A percentile compares a stretch with the other conserved stretches of the same genome.
Evolutionary conservation across 2,113 vertebrate genomes (phyloP).

Genomic region (Platysternon megacephalum): DNA sequence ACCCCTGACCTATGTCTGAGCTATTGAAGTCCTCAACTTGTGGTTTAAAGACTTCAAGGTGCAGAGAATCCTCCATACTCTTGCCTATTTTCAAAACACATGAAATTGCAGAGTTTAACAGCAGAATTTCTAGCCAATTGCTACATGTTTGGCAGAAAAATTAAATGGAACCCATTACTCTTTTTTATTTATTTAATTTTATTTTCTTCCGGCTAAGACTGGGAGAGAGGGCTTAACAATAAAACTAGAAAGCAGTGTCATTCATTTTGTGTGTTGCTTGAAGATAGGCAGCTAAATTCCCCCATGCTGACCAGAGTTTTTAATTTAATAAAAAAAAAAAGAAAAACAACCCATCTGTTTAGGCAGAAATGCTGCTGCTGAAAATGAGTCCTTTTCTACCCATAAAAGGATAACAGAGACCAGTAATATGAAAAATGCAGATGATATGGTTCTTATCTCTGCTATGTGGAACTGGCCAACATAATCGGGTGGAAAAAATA

Average conservation of each 20-base stretch:
- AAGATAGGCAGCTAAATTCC: background rate
- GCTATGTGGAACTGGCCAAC: constrained; percentile 16
- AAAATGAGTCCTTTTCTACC: background rate
- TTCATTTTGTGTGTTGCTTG: background rate
- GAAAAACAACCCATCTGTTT: background rate
- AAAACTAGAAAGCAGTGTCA: constrained; percentile 22
- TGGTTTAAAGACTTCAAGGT: too few relatives aligned
- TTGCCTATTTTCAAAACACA: background rate
- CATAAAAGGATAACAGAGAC: constrained; percentile 6
- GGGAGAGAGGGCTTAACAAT: background rate
- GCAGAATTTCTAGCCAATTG: background rate
- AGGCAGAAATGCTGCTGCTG: background rate
- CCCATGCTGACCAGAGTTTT: background rate
- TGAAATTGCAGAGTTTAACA: fast-evolving
- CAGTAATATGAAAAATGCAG: constrained; percentile 40
- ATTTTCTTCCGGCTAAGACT: background rate
- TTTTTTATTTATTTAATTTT: background rate
- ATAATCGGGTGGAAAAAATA: constrained; percentile 51
- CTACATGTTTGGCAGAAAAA: background rate
- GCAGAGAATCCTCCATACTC: too few relatives aligned
- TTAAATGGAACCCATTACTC: background rate
- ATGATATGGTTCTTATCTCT: constrained; percentile 51
- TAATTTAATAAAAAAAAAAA: constrained; percentile 8
- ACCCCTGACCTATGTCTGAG: too few relatives aligned
- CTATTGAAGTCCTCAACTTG: too few relatives aligned